Evolutionary conservation across 2,888 invertebrate species (phyloP).

Genomic region (Meta bourneti): DNA sequence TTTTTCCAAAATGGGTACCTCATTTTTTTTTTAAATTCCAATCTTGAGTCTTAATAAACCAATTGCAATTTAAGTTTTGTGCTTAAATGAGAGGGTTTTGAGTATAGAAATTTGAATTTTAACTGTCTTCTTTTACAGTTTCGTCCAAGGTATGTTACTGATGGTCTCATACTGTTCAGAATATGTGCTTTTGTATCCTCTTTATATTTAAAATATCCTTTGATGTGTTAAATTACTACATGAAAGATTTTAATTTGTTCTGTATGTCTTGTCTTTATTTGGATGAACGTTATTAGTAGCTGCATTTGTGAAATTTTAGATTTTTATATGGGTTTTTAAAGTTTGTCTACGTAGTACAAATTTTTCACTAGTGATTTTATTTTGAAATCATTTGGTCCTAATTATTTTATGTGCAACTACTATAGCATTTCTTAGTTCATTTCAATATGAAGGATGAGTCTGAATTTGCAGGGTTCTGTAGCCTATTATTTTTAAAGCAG

Average conservation of each 20-base stretch:
- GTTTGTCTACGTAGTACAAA: not conserved
- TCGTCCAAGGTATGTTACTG: slow-evolving; percentile 53
- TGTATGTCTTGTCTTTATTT: not conserved
- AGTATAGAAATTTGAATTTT: not conserved
- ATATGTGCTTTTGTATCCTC: slow-evolving; percentile 62
- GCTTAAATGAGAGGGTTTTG: not conserved
- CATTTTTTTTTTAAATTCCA: no score
- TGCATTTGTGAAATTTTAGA: not conserved
- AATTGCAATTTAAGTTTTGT: no score
- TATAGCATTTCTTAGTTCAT: no score
- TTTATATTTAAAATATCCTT: slow-evolving; percentile 59
- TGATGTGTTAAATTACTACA: slow-evolving; percentile 4
- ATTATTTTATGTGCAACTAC: no score
- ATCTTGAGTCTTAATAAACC: no score
- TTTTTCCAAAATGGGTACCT: no score
- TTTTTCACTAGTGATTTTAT: not conserved
- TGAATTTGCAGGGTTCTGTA: no score
- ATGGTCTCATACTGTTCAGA: slow-evolving; percentile 30
- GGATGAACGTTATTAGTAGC: no score
- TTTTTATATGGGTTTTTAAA: not conserved
- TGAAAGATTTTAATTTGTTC: not conserved
- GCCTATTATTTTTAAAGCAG: no score
- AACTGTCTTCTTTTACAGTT: slow-evolving; percentile 48
- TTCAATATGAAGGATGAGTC: no score
- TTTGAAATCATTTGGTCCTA: not conserved